phyloP scores from a whole-genome alignment of 2,113 vertebrate species.

The Odocoileus virginianus region DNA sequence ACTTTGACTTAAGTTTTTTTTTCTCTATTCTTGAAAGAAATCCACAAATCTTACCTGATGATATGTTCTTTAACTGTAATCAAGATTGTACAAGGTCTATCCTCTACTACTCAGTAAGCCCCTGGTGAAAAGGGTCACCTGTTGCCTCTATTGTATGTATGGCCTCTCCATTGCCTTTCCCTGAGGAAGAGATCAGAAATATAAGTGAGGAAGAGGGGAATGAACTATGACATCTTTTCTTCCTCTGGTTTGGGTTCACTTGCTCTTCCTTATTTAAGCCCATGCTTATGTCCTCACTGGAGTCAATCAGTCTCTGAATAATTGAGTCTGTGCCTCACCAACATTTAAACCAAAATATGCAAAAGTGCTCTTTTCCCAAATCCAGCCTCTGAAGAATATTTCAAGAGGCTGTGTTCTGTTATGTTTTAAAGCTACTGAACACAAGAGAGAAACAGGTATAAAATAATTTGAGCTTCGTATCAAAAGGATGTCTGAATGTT shows the following conservation, averaged over 20 bases:
- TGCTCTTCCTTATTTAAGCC: not conserved
- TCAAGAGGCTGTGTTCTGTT: not conserved
- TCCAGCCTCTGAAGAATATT: not conserved
- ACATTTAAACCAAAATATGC: not conserved
- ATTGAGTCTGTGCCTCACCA: not conserved
- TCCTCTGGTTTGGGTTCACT: not conserved
- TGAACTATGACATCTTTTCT: no score
- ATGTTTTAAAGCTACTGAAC: not conserved
- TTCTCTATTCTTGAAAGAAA: not conserved
- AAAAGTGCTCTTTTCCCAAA: not conserved
- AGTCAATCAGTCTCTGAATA: not conserved
- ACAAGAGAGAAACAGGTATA: not conserved
- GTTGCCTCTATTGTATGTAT: not conserved
- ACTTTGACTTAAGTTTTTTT: not conserved
- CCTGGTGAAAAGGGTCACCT: not conserved
- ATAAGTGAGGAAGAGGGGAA: accelerated
- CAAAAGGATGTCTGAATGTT: no score
- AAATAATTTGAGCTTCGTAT: not conserved
- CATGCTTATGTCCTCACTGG: not conserved
- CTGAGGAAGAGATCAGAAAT: not conserved
- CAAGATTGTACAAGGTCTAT: not conserved
- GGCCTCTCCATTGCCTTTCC: not conserved
- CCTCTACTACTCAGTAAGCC: not conserved
- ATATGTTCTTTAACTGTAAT: not conserved
- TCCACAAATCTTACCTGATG: not conserved